Base-by-base conservation (phyloP, 2,113 vertebrate genomes). In the Hylia prasina region DNA sequence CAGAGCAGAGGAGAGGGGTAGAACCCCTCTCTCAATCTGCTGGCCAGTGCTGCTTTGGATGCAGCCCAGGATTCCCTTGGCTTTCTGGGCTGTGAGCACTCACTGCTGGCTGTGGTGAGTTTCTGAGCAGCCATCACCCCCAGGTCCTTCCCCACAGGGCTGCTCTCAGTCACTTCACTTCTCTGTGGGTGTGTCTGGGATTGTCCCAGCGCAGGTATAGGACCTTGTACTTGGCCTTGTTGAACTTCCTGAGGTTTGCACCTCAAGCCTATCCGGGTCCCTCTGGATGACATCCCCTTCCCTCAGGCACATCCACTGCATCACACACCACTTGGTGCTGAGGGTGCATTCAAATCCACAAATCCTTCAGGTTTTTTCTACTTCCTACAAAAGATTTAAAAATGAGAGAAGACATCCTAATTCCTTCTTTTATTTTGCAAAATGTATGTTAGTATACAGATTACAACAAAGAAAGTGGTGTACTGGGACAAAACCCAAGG, bases 91-190 rank as follows among this genome's bases (percentile, higher is more conserved):
- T 78, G 47, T 11, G 23, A 70, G 40, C 20, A 3, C 47, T 47
- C 24, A 25, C 13, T 70, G 40, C 12, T 0, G 0, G 13, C 24
- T 30, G 3, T 17, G 47, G 13, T 24, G 33, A 44, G 42, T 44
- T 44, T 44, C 42, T 44, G 17, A 44, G 18, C 42, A 44, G 42
- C 42, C 42, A 44, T 2, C 17, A 56, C 3, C 11, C 30, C 7
- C 30, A 42, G 4, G 25, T 17, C 48, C 2, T 2, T 56, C 35
- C 1, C 13, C 5, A 0, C 10, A 6, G 56, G 24, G 15, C 56
- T 79, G 75, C 40, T 71, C 20, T 42, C 48, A 4, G 1, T 25
- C 8, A 12, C 42, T 27, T 48, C 31, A 48, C 50, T 64, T 19
- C 27, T 8, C 42, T 58, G 12, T 16, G 16, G 28, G 3, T 50